A percentile compares a stretch with the other conserved stretches of the same genome.
phyloP scores from a whole-genome alignment of 2,797 vertebrate genomes.

The Botia almorhae region DNA sequence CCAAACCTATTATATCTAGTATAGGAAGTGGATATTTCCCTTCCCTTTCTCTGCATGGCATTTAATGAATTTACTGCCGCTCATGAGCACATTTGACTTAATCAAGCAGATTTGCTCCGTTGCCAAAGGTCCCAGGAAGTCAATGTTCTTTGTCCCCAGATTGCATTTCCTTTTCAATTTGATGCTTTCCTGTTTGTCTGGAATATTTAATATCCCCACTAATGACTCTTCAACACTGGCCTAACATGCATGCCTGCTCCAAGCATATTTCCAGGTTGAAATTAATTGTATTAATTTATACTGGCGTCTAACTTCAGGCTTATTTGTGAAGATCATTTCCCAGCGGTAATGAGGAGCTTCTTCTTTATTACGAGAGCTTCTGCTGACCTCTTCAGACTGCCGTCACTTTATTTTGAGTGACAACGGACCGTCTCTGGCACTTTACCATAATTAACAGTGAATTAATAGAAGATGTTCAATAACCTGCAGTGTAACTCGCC shows the following conservation, averaged over 20 bases:
- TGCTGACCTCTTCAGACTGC: conserved; percentile 41
- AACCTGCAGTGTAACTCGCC: conserved; percentile 40
- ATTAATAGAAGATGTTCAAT: conserved; percentile 55
- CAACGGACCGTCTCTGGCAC: conserved; percentile 47
- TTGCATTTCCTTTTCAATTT: conserved; percentile 58
- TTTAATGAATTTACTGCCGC: conserved; percentile 49
- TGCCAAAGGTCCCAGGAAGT: conserved; percentile 53
- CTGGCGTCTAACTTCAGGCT: conserved; percentile 32
- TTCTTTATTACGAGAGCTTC: conserved; percentile 32
- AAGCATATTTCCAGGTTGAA: conserved; percentile 28
- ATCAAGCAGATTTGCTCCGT: conserved; percentile 46
- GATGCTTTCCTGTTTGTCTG: conserved; percentile 53
- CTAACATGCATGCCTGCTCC: conserved; percentile 48
- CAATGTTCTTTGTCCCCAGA: conserved; percentile 37
- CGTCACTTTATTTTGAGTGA: conserved; percentile 55
- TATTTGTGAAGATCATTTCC: conserved; percentile 33
- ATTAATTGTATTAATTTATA: conserved; percentile 40
- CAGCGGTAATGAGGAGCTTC: conserved; percentile 22
- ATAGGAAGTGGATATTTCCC: background rate
- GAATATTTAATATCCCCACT: conserved; percentile 56
- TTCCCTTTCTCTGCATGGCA: conserved; percentile 6
- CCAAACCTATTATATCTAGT: background rate
- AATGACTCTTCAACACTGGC: conserved; percentile 47
- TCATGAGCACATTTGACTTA: conserved; percentile 51
- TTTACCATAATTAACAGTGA: conserved; percentile 53